Evolutionary conservation across 2,113 vertebrate genomes (phyloP).

Genomic region (Myrmecophaga tridactyla): DNA sequence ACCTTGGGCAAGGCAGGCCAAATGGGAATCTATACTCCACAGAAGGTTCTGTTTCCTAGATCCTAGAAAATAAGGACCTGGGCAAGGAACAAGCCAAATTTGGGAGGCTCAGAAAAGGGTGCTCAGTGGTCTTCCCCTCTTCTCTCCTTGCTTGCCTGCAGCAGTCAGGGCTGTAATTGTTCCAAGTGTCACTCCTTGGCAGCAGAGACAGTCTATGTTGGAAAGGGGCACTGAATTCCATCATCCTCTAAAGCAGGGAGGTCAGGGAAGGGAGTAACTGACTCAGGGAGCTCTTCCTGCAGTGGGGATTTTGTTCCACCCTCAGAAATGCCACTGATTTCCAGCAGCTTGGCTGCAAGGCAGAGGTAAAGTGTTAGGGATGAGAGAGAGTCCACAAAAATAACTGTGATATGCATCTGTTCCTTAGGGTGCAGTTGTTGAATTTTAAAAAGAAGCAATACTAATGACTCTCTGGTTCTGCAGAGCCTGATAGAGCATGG

Average conservation of each 20-base stretch:
- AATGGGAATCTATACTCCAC: background rate
- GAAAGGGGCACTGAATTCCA: background rate
- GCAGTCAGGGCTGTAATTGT: background rate
- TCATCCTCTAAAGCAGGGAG: background rate
- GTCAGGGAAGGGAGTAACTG: background rate
- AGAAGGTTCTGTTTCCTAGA: background rate
- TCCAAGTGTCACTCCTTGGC: background rate
- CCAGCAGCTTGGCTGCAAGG: background rate
- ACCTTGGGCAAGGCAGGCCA: background rate
- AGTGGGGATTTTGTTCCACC: background rate
- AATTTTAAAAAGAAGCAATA: conserved; percentile 47
- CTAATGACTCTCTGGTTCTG: background rate
- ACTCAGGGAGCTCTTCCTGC: background rate
- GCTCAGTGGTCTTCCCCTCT: background rate
- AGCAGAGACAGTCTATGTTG: background rate
- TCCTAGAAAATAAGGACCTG: background rate
- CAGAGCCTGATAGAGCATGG: background rate
- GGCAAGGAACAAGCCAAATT: background rate
- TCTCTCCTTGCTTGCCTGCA: background rate
- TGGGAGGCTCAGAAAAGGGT: background rate
- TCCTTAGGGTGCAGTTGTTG: background rate
- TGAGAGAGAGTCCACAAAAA: background rate
- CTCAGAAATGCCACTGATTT: background rate
- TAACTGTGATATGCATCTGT: background rate
- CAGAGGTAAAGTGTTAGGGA: background rate